Base-by-base conservation (phyloP, 2,888 invertebrate genomes). In the Mesorhabditis sp. region DNA sequence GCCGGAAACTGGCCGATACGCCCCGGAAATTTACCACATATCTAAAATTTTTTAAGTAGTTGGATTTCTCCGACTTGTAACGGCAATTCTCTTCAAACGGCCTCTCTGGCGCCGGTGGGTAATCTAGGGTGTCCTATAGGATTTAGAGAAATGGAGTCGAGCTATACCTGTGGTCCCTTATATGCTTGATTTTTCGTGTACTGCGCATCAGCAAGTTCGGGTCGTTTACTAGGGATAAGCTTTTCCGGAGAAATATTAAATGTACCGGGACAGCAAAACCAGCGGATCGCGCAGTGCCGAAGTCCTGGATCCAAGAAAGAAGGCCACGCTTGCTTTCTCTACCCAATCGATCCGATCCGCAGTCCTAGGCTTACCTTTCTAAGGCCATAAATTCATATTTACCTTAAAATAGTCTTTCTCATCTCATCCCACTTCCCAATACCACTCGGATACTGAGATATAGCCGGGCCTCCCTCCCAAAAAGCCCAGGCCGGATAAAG, bases 161-260 rank as follows among this genome's bases (percentile, higher is more conserved):
- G 58, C 2, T 50, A 13, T 50, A 92, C 93, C 81, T 90, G 91
- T 76, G 92, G 91, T 4, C 95, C 95, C 87, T 93, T 95, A 95
- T 95, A 97, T 0, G 95, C 96, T 88, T 97, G 97, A 87, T 97
- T 97, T 87, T 95, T 96, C 0, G 96, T 97, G 86, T 95, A 97
- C 77, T 92, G 91, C 1, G 96, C 96, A 88, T 96, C 93, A 0
- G 92, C 91, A 41, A 96, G 87, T 4, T 92, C 89, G 0, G 93
- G 91, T 43, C 89, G 86, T 69, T 80, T 50, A 85, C 88, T 70
- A 50, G n/a, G 6, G 41, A 67, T 43, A 67, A 43, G 13, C 43
- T 43, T 45, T 13, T 58, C 4, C 41, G 62, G 65, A 15, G 28
- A 68, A 64, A 43, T 28, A 15, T 13, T 13, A 42, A 7, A 28